Evolutionary conservation across 1,140 invertebrate species (phyloP).

Genomic region (Drosophila burlai): DNA sequence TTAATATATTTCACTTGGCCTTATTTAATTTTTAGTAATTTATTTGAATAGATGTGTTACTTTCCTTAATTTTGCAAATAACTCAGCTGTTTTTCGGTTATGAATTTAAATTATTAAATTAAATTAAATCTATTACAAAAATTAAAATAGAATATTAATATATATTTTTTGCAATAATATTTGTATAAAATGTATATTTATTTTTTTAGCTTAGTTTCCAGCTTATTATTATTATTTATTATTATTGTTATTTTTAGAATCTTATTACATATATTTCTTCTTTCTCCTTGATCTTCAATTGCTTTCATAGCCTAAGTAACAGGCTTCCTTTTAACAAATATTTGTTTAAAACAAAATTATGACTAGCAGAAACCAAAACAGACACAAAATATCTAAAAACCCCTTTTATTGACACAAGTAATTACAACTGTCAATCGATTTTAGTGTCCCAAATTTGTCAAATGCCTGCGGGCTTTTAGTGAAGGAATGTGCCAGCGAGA

Average conservation of each 20-base stretch:
- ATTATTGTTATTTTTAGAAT: neutral
- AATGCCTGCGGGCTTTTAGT: constrained; percentile 63
- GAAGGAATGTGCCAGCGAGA: constrained; percentile 55
- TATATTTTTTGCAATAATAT: neutral
- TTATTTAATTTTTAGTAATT: no score
- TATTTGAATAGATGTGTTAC: no score
- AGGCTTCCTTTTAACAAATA: constrained; percentile 20
- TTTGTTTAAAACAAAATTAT: constrained; percentile 45
- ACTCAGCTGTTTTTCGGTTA: no score
- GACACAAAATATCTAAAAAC: constrained; percentile 15
- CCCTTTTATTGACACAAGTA: constrained; percentile 67
- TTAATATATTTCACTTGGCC: no score
- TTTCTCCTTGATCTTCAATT: neutral
- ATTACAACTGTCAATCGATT: constrained; percentile 79
- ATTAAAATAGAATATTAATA: no score
- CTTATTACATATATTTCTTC: neutral
- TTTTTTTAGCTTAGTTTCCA: no score
- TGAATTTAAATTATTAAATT: no score
- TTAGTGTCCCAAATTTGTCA: constrained; percentile 82
- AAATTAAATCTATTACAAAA: no score
- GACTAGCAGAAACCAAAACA: constrained; percentile 17
- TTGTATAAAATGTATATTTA: no score
- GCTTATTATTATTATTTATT: neutral
- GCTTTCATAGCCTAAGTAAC: neutral
- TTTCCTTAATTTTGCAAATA: no score